phyloP scores from a whole-genome alignment of 1,140 invertebrate species.

The Drosophila auraria region DNA sequence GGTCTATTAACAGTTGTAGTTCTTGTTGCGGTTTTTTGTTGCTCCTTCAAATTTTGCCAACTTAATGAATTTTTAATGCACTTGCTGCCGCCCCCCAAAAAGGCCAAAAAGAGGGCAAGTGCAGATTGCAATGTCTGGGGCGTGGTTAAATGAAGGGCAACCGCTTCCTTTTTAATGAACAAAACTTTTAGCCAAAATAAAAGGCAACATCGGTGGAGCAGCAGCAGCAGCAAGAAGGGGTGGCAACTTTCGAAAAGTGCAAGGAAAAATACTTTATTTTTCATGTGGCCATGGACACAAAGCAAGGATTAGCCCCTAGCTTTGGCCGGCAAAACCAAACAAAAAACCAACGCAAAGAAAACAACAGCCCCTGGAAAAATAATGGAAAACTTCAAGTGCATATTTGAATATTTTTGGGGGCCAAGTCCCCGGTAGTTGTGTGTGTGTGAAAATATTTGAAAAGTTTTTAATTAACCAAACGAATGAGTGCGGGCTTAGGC shows the following conservation, averaged over 20 bases:
- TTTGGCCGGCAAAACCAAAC: constrained; percentile 53
- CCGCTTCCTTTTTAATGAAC: constrained; percentile 82
- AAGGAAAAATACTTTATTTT: constrained; percentile 83
- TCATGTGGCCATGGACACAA: constrained; percentile 75
- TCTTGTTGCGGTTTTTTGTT: constrained; percentile 74
- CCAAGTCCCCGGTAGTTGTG: constrained; percentile 22
- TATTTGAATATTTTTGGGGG: constrained; percentile 80
- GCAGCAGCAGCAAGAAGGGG: background rate
- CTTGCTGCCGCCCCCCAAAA: constrained; percentile 51
- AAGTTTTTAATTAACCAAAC: constrained; percentile 84
- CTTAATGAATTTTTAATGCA: constrained; percentile 85
- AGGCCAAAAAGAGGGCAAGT: constrained; percentile 58
- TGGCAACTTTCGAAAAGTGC: constrained; percentile 74
- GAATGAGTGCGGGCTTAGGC: constrained; percentile 49
- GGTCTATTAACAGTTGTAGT: constrained; percentile 83
- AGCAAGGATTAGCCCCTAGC: constrained; percentile 76
- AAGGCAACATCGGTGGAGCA: constrained; percentile 23
- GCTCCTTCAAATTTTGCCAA: constrained; percentile 81
- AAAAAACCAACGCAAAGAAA: constrained; percentile 49
- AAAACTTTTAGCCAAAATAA: constrained; percentile 77
- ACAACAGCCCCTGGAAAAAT: constrained; percentile 41
- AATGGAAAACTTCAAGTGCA: constrained; percentile 77
- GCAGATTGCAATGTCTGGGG: constrained; percentile 73
- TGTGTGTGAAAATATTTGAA: constrained; percentile 77
- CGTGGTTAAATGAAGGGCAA: constrained; percentile 80